These are phyloP conservation scores for Agrochola lychnidis DNA, from an alignment of 2,888 invertebrate genomes.

Conservation along the genomic window DNA sequence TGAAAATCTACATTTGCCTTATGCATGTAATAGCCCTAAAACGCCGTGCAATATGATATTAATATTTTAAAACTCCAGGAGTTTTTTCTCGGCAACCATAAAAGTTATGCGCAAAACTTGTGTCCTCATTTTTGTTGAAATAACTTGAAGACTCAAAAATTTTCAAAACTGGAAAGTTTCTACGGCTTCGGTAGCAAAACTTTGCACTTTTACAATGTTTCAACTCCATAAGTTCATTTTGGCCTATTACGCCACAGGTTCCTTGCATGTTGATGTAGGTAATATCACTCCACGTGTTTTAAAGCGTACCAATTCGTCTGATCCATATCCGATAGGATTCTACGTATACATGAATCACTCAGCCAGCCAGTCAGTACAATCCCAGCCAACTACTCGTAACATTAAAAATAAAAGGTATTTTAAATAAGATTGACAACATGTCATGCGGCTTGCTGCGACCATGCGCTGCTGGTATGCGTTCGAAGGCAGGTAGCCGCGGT, in stretches of 20 bases:
- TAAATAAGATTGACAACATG: constrained; percentile 71
- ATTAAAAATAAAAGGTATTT: constrained; percentile 57
- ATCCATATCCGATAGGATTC: constrained; percentile 33
- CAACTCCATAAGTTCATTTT: neutral
- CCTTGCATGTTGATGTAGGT: no score
- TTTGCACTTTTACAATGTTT: neutral
- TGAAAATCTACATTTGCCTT: neutral
- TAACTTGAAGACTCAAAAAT: neutral
- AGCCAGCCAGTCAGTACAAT: constrained; percentile 11
- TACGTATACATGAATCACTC: constrained; percentile 42
- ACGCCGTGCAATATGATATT: neutral
- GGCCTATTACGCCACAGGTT: neutral
- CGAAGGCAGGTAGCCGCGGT: constrained; percentile 82
- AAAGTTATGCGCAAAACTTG: constrained; percentile 8
- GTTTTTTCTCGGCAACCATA: constrained; percentile 10
- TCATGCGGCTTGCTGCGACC: constrained; percentile 66
- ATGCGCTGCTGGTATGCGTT: constrained; percentile 70
- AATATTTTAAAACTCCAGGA: neutral
- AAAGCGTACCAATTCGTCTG: constrained; percentile 12
- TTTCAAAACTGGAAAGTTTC: constrained; percentile 10
- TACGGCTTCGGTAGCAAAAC: constrained; percentile 27
- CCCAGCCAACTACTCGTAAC: constrained; percentile 39
- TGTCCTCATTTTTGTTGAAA: constrained; percentile 5
- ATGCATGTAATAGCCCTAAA: neutral
- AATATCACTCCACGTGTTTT: constrained; percentile 3